Evolutionary conservation across 2,797 vertebrate genomes (phyloP), one percentile per base, ranked within the genome.

Genomic region (Muscicapa comitata): DNA sequence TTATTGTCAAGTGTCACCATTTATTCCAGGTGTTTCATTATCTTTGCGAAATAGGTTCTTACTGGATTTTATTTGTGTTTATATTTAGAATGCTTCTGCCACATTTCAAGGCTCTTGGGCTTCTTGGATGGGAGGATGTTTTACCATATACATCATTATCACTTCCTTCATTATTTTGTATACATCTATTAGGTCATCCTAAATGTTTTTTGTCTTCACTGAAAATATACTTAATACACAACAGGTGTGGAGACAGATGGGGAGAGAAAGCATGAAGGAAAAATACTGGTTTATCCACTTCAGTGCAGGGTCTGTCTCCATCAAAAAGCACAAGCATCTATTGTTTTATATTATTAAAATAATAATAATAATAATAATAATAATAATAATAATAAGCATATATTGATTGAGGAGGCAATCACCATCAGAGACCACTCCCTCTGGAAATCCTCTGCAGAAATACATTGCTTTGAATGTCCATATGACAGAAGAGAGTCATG

Each of bases 81-180:
- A 40, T 80, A 24, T 92, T 95, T 86, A 88, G 73, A 90, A n/a
- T 48, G 31, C 40, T 86, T 94, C 75, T 85, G 47, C 50, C 74
- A 80, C 31, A 33, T 91, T 92, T 92, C 23, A 51, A 71, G 81
- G 57, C 47, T 68, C 6, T 51, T 87, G 25, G 48, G 35, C 54
- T 68, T 92, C 72, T 94, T 92, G 68, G 65, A 72, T 83, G 57
- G 29, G n/a, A 92, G 35, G 37, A 89, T 86, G 43, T 94, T 95
- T 95, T 91, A 86, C 51, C 43, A 50, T 75, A 33, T 86, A 74
- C 68, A 95, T 81, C 70, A 78, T 96, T 96, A 97, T 94, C 92
- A 91, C 89, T 95, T 89, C 61, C 47, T 94, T 94, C 62, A 72
- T 94, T 96, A 68, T 92, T 95, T 96, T 93, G 58, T 93, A 93